Percentiles rank a stretch among this genome's conserved stretches.
phyloP scores from a whole-genome alignment of 2,888 invertebrate genomes.

The Stenoptilia bipunctidactyla region DNA sequence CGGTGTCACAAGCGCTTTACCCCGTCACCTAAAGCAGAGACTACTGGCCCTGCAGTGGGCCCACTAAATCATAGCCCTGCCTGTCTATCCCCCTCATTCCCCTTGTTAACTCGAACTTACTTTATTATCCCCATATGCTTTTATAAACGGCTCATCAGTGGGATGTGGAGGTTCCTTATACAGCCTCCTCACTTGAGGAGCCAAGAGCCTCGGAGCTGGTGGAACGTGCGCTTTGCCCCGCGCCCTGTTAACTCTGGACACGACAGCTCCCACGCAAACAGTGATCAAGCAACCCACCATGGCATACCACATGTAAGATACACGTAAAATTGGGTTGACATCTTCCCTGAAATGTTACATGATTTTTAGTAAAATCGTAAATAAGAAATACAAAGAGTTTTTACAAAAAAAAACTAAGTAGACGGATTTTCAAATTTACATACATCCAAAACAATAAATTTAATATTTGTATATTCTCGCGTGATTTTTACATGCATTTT shows the following conservation, averaged over 20 bases:
- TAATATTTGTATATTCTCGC: no score
- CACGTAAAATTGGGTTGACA: slow-evolving; percentile 75
- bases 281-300: slow-evolving; percentile 48
- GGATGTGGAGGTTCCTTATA: slow-evolving; percentile 60
- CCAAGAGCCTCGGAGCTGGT: slow-evolving; percentile 68
- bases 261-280: slow-evolving; percentile 36
- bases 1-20: no score
- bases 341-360: slow-evolving; percentile 60
- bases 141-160: slow-evolving; percentile 46
- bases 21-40: no score
- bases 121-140: slow-evolving; percentile 48
- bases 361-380: no score
- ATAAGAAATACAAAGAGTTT: no score
- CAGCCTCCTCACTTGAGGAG: slow-evolving; percentile 77
- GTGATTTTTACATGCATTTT: no score
- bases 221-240: slow-evolving; percentile 40
- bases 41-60: no score
- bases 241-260: slow-evolving; percentile 34
- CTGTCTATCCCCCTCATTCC: background rate
- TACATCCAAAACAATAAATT: no score
- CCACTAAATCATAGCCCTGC: background rate
- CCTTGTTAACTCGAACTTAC: slow-evolving; percentile 25
- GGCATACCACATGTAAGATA: slow-evolving; percentile 86
- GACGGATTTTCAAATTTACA: no score
- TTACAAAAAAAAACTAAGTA: no score